Percentiles rank a stretch among this genome's conserved stretches.
Conservation (phyloP, 2,888 invertebrate species). For the Bellardia bayeri region DNA sequence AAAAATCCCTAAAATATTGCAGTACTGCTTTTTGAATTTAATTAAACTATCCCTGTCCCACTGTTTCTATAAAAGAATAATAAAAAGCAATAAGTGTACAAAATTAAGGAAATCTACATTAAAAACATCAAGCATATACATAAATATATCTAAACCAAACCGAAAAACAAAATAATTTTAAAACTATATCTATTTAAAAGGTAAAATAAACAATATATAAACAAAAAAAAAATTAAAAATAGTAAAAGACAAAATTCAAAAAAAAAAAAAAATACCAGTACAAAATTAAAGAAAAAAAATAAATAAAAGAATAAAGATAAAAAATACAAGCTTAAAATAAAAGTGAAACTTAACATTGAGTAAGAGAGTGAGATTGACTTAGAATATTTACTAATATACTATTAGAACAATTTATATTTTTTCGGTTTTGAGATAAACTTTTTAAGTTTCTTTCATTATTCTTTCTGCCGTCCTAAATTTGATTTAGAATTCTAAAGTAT, state of each 20-base stretch:
- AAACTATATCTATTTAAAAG: slow-evolving; percentile 26
- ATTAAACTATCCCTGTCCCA: neutral
- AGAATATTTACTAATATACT: slow-evolving; percentile 15
- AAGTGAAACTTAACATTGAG: slow-evolving; percentile 49
- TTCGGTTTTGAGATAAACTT: neutral
- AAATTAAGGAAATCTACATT: slow-evolving; percentile 25
- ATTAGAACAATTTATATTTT: neutral
- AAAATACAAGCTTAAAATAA: slow-evolving; percentile 43
- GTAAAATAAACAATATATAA: slow-evolving; percentile 3
- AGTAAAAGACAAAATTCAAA: slow-evolving; percentile 6
- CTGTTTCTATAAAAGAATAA: slow-evolving; percentile 16
- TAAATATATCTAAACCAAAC: slow-evolving; percentile 16
- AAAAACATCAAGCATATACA: slow-evolving; percentile 11
- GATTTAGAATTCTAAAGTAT: neutral
- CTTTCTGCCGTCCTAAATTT: slow-evolving; percentile 65
- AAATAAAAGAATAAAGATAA: slow-evolving; percentile 4
- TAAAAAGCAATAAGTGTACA: slow-evolving; percentile 68
- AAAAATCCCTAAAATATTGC: too few species aligned
- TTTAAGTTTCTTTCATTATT: slow-evolving; percentile 24
- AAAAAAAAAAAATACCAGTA: slow-evolving; percentile 63
- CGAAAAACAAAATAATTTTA: neutral
- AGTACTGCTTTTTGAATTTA: too few species aligned
- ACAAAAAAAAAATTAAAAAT: slow-evolving; percentile 34
- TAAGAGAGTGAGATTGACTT: slow-evolving; percentile 71
- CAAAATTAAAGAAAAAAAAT: slow-evolving; percentile 57